Conservation (phyloP, 2,797 vertebrate genomes). For the Gila robusta region DNA sequence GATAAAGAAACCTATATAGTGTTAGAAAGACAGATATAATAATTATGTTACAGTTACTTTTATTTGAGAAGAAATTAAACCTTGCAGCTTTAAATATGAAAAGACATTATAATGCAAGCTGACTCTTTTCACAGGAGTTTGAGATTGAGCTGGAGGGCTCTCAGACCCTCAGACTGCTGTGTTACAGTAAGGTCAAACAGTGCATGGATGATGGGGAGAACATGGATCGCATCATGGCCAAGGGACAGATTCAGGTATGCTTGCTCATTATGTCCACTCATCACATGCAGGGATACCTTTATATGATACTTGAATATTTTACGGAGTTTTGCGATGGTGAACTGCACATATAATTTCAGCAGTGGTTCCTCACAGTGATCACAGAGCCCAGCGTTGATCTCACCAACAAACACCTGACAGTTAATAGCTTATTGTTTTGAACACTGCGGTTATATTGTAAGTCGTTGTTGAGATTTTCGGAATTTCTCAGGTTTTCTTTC, state of each 20-base stretch:
- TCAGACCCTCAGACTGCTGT: conserved; percentile 87
- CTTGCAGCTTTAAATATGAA: background rate
- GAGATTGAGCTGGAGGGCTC: conserved; percentile 93
- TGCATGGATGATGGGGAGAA: conserved; percentile 86
- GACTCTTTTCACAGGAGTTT: conserved; percentile 80
- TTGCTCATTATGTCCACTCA: background rate
- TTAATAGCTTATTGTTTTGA: background rate
- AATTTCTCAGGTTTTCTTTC: background rate
- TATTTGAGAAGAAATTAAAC: background rate
- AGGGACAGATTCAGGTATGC: conserved; percentile 90
- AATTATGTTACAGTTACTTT: background rate
- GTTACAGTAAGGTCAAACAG: conserved; percentile 85
- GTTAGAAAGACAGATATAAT: background rate
- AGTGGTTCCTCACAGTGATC: background rate
- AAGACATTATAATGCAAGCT: background rate
- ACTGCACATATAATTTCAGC: background rate
- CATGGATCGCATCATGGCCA: conserved; percentile 87
- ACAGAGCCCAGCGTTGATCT: background rate
- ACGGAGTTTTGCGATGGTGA: background rate
- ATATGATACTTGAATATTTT: background rate
- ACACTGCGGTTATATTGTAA: background rate
- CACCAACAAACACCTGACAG: background rate
- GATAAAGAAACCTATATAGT: background rate
- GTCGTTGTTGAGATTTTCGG: background rate
- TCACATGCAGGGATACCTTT: background rate